A percentile compares a stretch with the other conserved stretches of the same genome.
phyloP scores from a whole-genome alignment of 2,113 vertebrate genomes.

The Platichthys stellatus region DNA sequence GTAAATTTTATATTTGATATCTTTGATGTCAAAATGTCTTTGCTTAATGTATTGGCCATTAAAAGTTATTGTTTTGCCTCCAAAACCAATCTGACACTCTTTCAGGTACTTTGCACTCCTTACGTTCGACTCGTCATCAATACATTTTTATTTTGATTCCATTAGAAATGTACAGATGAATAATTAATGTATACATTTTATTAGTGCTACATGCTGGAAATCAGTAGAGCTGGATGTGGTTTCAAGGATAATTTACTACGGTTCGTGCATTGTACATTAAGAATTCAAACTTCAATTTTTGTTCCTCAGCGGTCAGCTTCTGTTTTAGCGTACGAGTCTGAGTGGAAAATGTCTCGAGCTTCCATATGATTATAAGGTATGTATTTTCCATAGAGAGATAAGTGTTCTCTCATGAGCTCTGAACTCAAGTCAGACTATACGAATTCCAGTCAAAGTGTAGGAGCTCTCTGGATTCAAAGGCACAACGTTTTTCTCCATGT shows the following conservation, averaged over 20 bases:
- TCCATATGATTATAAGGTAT: conserved; percentile 42
- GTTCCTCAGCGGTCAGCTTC: conserved; percentile 30
- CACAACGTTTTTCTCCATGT: conserved; percentile 48
- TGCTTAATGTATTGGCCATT: conserved; percentile 7
- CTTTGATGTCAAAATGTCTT: conserved; percentile 21
- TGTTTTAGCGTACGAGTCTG: neutral
- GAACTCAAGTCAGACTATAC: conserved; percentile 42
- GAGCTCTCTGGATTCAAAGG: conserved; percentile 32
- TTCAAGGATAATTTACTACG: conserved; percentile 6
- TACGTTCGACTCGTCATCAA: neutral
- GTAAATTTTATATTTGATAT: conserved; percentile 33
- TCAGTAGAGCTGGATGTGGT: neutral
- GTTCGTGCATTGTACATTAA: conserved; percentile 20
- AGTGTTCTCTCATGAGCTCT: conserved; percentile 14
- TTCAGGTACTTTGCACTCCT: neutral
- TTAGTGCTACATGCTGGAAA: neutral
- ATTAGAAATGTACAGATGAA: conserved; percentile 4
- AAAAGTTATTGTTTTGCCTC: conserved; percentile 4
- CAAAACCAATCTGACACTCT: neutral
- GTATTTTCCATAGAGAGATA: conserved; percentile 41
- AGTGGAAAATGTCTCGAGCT: conserved; percentile 22
- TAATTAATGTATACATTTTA: conserved; percentile 18
- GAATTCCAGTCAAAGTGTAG: conserved; percentile 47
- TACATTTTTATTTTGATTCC: neutral
- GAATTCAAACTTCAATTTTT: conserved; percentile 6